Percentiles rank a stretch among this genome's conserved stretches.
Conservation (phyloP, 2,113 vertebrate genomes). For the Butorides virescens region DNA sequence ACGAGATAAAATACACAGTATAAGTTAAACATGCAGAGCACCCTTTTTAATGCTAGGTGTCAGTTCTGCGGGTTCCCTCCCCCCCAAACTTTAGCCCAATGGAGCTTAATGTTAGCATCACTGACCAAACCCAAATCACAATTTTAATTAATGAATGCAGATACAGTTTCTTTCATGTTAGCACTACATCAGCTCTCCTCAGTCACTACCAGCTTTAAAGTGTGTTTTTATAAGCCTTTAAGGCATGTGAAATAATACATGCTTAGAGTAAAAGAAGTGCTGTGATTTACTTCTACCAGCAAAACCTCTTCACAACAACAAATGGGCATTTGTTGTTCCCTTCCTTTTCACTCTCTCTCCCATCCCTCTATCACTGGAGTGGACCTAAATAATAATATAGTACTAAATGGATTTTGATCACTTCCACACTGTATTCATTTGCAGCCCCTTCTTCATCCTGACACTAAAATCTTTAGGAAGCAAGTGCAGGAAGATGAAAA, state of each 20-base stretch:
- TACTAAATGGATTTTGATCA: background rate
- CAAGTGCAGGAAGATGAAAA: background rate
- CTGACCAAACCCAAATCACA: background rate
- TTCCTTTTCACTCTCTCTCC: background rate
- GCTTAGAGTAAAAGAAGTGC: background rate
- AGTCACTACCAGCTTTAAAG: background rate
- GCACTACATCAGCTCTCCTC: background rate
- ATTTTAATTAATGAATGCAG: background rate
- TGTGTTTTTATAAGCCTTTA: background rate
- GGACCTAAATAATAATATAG: background rate
- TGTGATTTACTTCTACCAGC: background rate
- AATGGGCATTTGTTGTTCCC: background rate
- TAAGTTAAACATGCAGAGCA: constrained; percentile 2
- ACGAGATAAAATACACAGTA: background rate
- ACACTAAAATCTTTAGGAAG: background rate
- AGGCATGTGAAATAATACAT: background rate
- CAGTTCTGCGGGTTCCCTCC: background rate
- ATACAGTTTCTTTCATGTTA: background rate
- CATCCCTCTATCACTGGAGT: background rate
- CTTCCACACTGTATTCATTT: background rate
- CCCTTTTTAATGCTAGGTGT: background rate
- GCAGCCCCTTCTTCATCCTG: background rate
- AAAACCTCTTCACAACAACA: background rate
- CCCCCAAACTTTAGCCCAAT: background rate
- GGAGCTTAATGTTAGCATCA: background rate